These are phyloP conservation scores for Actinia equina DNA, from an alignment of 64 coral and sea anemone species.

Conservation along the genomic window DNA sequence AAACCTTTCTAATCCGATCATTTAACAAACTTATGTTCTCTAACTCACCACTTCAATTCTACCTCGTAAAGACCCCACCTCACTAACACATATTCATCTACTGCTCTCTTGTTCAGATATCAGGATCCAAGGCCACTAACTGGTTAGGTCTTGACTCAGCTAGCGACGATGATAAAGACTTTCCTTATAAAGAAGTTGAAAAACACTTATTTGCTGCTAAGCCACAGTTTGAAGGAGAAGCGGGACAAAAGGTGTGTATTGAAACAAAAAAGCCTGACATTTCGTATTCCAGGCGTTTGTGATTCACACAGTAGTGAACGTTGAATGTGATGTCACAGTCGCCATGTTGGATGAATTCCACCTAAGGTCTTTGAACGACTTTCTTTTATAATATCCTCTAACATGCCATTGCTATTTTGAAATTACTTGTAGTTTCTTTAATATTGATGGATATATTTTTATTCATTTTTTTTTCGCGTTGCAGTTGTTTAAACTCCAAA, in stretches of 20 bases:
- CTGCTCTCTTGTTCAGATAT: slow-evolving; percentile 47
- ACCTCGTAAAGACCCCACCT: background rate
- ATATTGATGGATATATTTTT: background rate
- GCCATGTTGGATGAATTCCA: too few species aligned
- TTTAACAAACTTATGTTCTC: background rate
- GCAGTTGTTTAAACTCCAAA: slow-evolving; percentile 86
- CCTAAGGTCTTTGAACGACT: too few species aligned
- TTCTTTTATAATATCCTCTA: too few species aligned
- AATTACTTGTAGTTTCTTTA: too few species aligned
- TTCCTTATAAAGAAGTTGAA: background rate
- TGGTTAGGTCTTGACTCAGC: slow-evolving; percentile 82
- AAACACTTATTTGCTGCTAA: slow-evolving; percentile 50
- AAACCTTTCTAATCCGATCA: background rate
- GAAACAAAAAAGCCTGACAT: background rate
- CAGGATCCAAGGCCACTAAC: slow-evolving; percentile 66
- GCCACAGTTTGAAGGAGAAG: slow-evolving; percentile 84
- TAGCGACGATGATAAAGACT: slow-evolving; percentile 32
- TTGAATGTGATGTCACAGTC: too few species aligned
- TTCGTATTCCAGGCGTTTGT: background rate
- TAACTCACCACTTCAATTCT: background rate
- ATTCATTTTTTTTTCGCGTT: background rate
- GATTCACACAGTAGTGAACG: background rate
- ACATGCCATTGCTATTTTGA: too few species aligned
- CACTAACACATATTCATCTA: background rate
- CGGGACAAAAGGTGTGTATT: slow-evolving; percentile 73